These are phyloP conservation scores for Atractosteus spatula DNA, from an alignment of 2,113 vertebrate genomes.

Conservation along the genomic window DNA sequence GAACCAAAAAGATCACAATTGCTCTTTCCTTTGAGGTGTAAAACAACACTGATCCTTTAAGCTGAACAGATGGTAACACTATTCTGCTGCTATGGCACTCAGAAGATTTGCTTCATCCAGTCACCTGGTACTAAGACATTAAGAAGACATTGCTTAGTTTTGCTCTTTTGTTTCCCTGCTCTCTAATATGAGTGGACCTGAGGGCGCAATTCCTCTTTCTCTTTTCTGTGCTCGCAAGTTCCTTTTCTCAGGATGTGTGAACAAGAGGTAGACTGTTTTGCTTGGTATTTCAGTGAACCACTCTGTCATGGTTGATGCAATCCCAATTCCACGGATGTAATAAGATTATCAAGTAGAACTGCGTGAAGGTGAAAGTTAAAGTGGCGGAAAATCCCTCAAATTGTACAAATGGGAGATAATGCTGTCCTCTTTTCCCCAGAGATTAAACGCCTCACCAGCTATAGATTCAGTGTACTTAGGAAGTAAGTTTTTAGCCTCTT, in stretches of 20 bases:
- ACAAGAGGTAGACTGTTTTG: background rate
- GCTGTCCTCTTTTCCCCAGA: background rate
- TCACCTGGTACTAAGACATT: slow-evolving; percentile 58
- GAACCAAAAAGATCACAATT: background rate
- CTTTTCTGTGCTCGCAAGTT: slow-evolving; percentile 39
- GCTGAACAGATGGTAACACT: slow-evolving; percentile 44
- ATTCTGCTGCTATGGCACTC: slow-evolving; percentile 37
- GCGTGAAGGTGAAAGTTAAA: slow-evolving; percentile 10
- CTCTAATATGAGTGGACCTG: slow-evolving; percentile 18
- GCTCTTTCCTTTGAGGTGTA: background rate
- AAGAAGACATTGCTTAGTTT: slow-evolving; percentile 30
- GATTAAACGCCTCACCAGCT: background rate
- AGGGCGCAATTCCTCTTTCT: slow-evolving; percentile 42
- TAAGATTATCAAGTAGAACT: slow-evolving; percentile 7
- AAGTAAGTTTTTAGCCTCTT: background rate
- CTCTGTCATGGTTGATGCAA: background rate
- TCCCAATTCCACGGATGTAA: slow-evolving; percentile 7
- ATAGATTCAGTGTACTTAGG: background rate
- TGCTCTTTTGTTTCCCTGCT: background rate
- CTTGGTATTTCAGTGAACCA: background rate
- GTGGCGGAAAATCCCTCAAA: background rate
- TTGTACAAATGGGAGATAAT: background rate
- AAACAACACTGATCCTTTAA: background rate
- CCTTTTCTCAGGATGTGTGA: slow-evolving; percentile 6
- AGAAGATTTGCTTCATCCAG: slow-evolving; percentile 25